phyloP scores from a whole-genome alignment of 2,888 invertebrate species.

The Eupithecia subumbrata region DNA sequence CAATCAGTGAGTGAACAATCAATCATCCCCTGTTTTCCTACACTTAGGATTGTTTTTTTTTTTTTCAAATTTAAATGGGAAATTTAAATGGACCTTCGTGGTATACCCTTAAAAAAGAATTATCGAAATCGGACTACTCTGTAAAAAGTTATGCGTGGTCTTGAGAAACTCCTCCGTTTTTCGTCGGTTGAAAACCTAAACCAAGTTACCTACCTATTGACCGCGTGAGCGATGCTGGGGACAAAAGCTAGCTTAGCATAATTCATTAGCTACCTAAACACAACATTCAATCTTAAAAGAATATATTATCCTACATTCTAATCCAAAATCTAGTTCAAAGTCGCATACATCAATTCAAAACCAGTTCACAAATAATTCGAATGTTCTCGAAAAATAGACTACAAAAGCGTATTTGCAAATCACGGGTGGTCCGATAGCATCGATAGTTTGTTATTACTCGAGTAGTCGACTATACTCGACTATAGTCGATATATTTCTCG shows the following conservation, averaged over 20 bases:
- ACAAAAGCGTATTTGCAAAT: slow-evolving; percentile 23
- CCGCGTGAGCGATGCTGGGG: neutral
- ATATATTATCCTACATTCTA: neutral
- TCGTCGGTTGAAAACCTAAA: neutral
- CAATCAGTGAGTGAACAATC: too few species aligned
- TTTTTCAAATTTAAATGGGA: too few species aligned
- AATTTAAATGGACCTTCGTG: too few species aligned
- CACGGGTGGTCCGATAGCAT: slow-evolving; percentile 35
- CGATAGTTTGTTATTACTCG: slow-evolving; percentile 30
- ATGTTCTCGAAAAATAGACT: slow-evolving; percentile 20
- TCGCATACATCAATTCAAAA: neutral
- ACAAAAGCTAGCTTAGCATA: neutral
- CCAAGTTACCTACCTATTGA: neutral
- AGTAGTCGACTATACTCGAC: neutral
- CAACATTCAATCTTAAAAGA: neutral
- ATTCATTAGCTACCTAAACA: neutral
- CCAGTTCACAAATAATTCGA: slow-evolving; percentile 17
- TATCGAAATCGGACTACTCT: too few species aligned
- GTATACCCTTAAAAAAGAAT: too few species aligned
- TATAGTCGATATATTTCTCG: slow-evolving; percentile 33
- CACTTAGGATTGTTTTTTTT: too few species aligned
- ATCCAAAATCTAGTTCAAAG: neutral
- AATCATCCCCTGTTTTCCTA: too few species aligned
- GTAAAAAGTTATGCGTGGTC: too few species aligned
- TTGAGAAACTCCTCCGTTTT: too few species aligned